Evolutionary conservation across 2,797 vertebrate species (phyloP).

Genomic region (Tympanoctomys barrerae): DNA sequence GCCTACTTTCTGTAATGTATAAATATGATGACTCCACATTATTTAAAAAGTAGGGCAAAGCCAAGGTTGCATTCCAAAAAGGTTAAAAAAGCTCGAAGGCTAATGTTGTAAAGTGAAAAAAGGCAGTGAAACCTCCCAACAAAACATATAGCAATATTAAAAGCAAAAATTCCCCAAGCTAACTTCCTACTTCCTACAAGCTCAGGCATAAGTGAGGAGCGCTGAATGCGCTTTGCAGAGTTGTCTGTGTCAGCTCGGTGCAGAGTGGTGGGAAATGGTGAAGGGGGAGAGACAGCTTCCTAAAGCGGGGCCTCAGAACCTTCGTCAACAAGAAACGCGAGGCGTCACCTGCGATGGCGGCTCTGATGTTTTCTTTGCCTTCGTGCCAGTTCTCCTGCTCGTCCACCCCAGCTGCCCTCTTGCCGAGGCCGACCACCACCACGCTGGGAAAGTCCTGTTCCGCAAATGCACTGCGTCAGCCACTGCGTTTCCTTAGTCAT

Average conservation of each 20-base stretch:
- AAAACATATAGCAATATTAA: not conserved
- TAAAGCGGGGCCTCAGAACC: not conserved
- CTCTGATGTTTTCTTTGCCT: conserved; percentile 95
- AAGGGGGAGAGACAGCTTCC: too few relatives aligned
- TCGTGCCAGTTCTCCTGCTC: conserved; percentile 94
- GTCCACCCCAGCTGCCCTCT: conserved; percentile 90
- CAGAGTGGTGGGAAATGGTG: not conserved
- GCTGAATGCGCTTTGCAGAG: not conserved
- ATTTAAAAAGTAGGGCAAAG: not conserved
- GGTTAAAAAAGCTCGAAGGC: not conserved
- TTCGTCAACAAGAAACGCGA: not conserved
- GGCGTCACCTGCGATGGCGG: conserved; percentile 93
- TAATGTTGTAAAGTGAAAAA: not conserved
- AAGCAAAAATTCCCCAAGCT: not conserved
- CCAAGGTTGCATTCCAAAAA: not conserved
- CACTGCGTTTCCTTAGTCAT: not conserved
- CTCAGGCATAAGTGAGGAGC: not conserved
- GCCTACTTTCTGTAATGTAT: not conserved
- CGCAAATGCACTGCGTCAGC: conserved; percentile 60
- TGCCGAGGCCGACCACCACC: conserved; percentile 94
- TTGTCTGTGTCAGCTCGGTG: too few relatives aligned
- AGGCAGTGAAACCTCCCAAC: not conserved
- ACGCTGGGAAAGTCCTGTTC: conserved; percentile 94
- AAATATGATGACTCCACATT: not conserved
- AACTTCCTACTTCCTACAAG: not conserved